phyloP scores from a whole-genome alignment of 2,797 vertebrate species.

The Mionectes olivaceus region DNA sequence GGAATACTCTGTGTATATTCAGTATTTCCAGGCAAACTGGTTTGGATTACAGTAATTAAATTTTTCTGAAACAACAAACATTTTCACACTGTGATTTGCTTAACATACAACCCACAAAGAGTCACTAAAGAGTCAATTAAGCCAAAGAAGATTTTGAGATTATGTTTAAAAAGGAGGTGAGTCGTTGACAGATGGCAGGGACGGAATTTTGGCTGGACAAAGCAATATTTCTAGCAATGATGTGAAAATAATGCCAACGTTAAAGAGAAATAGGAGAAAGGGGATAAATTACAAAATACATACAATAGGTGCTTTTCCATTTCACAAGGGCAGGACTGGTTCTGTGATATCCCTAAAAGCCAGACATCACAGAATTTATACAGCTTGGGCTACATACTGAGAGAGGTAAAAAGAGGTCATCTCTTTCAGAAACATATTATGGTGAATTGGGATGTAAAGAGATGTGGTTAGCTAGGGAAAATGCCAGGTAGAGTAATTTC shows the following conservation, averaged over 20 bases:
- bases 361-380: constrained; percentile 49
- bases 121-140: neutral
- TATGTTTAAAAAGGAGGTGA: neutral
- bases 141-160: neutral
- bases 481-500: neutral
- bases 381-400: constrained; percentile 22
- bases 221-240: neutral
- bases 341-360: constrained; percentile 47
- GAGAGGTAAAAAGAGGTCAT: constrained; percentile 40
- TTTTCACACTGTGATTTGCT: neutral
- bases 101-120: neutral
- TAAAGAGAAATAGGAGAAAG: neutral
- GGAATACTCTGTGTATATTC: neutral
- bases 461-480: neutral
- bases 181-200: neutral
- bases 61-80: neutral
- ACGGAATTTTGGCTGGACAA: neutral
- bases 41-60: neutral
- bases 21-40: neutral
- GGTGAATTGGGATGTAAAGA: constrained; percentile 9
- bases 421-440: constrained; percentile 22
- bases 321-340: neutral
- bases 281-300: neutral
- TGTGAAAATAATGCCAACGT: neutral
- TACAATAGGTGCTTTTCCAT: neutral